A percentile compares a stretch with the other conserved stretches of the same genome.
These are phyloP conservation scores for Lissonota sp. DNA, from an alignment of 2,888 invertebrate species.

Conservation along the genomic window DNA sequence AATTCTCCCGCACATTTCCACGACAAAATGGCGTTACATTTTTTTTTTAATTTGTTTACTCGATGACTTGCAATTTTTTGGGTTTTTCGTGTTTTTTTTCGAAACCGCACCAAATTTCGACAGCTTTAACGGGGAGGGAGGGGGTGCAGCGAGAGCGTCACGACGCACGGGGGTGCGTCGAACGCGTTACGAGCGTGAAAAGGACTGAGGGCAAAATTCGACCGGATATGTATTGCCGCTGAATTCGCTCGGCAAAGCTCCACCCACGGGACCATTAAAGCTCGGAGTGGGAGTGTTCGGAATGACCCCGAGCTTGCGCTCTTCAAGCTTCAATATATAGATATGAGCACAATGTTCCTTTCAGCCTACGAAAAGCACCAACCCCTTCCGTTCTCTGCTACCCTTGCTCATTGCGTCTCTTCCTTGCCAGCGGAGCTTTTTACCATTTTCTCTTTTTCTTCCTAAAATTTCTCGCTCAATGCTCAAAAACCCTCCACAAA, in stretches of 20 bases:
- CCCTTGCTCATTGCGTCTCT: conserved; percentile 40
- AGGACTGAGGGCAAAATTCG: conserved; percentile 77
- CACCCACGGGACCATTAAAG: conserved; percentile 73
- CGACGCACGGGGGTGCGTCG: conserved; percentile 76
- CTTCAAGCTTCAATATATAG: conserved; percentile 45
- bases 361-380: conserved; percentile 72
- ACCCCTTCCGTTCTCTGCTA: conserved; percentile 72
- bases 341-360: conserved; percentile 52
- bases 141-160: conserved; percentile 70
- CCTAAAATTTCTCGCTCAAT: conserved; percentile 53
- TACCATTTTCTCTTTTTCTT: not conserved
- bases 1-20: no score
- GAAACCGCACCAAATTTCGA: not conserved
- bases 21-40: no score
- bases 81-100: no score
- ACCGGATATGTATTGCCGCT: conserved; percentile 80
- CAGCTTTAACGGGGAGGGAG: not conserved
- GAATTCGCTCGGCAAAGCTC: conserved; percentile 75
- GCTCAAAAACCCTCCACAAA: conserved; percentile 49
- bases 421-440: not conserved
- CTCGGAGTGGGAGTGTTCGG: conserved; percentile 76
- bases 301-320: conserved; percentile 78
- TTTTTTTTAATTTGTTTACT: no score
- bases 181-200: conserved; percentile 80
- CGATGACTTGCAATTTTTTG: no score